Evolutionary conservation across 2,113 vertebrate genomes (phyloP).

Genomic region (Leptosomus discolor): DNA sequence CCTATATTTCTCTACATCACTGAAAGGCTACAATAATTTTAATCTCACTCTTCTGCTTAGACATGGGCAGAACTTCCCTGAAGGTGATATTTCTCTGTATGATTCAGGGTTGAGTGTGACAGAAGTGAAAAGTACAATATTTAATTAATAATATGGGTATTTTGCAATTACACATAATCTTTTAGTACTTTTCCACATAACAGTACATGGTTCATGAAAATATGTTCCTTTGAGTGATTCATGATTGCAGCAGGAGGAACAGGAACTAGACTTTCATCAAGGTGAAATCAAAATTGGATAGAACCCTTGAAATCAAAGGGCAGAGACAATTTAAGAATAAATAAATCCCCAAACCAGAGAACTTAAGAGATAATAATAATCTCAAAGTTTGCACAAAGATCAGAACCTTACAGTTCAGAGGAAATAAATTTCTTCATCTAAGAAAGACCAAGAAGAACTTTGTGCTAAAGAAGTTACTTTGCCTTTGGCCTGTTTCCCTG

Average conservation of each 20-base stretch:
- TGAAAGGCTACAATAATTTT: not conserved
- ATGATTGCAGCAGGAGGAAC: not conserved
- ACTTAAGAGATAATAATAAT: not conserved
- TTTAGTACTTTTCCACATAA: not conserved
- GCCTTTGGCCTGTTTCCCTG: not conserved
- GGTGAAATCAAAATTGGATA: not conserved
- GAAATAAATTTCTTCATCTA: not conserved
- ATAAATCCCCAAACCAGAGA: not conserved
- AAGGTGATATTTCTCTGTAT: not conserved
- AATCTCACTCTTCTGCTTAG: not conserved
- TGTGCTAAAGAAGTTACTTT: not conserved
- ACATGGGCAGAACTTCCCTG: not conserved
- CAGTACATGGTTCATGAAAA: not conserved
- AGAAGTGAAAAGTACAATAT: not conserved
- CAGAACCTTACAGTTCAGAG: not conserved
- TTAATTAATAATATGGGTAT: not conserved
- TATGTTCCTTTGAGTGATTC: not conserved
- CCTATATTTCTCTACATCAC: not conserved
- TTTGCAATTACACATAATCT: not conserved
- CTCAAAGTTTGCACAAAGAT: not conserved
- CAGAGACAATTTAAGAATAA: not conserved
- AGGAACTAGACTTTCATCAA: not conserved
- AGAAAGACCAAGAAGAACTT: not conserved
- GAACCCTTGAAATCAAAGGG: not conserved
- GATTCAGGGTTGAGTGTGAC: not conserved